phyloP scores from a whole-genome alignment of 2,888 invertebrate genomes.

The Plagiodera versicolora region DNA sequence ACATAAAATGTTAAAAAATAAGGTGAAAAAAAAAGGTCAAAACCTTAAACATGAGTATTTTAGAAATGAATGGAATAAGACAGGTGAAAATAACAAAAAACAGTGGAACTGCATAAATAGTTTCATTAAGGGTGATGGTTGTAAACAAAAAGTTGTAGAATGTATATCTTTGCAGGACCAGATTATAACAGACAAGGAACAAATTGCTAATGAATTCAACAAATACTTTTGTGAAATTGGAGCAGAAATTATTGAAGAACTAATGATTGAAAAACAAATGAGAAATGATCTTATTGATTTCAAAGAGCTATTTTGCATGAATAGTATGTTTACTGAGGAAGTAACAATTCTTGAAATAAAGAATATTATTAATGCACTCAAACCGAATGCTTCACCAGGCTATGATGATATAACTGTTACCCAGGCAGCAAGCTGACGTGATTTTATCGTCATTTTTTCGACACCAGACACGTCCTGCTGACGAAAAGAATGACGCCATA shows the following conservation, averaged over 20 bases:
- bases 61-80: constrained; percentile 5
- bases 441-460: too few species aligned
- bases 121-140: not conserved
- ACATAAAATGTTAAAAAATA: constrained; percentile 3
- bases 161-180: constrained; percentile 6
- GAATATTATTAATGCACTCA: not conserved
- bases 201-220: constrained; percentile 8
- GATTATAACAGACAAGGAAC: constrained; percentile 7
- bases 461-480: too few species aligned
- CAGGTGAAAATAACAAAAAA: constrained; percentile 4
- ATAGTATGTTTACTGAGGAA: not conserved
- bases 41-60: not conserved
- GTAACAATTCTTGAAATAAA: not conserved
- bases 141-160: not conserved
- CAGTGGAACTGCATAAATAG: constrained; percentile 8
- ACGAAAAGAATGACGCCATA: too few species aligned
- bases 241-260: not conserved
- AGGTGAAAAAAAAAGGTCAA: not conserved
- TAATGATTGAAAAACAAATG: not conserved
- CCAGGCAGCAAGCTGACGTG: too few species aligned
- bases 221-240: constrained; percentile 2
- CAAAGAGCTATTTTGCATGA: too few species aligned
- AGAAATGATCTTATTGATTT: not conserved
- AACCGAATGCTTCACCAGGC: not conserved
- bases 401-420: not conserved